These are phyloP conservation scores for Micromussa lordhowensis DNA, from an alignment of 92 coral and sea anemone species.

Conservation along the genomic window DNA sequence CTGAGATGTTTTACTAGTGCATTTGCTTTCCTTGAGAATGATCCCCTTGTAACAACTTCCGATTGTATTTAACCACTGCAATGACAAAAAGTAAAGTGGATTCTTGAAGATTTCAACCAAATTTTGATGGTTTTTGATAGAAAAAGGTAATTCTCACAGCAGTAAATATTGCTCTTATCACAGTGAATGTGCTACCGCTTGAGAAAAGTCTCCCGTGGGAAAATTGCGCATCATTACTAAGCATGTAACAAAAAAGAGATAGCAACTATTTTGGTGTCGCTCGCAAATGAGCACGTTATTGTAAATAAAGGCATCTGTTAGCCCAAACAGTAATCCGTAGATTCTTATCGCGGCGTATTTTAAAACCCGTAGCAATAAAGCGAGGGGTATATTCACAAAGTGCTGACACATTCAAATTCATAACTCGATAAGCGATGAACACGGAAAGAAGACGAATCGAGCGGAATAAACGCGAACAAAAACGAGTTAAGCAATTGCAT, in stretches of 20 bases:
- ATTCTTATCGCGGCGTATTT: background rate
- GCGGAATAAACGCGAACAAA: slow-evolving; percentile 7
- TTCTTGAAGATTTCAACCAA: background rate
- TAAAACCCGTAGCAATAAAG: background rate
- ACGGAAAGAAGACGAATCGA: background rate
- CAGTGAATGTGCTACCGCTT: background rate
- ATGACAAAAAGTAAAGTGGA: background rate
- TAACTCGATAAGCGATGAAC: background rate
- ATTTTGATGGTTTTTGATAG: background rate
- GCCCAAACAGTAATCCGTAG: slow-evolving; percentile 17
- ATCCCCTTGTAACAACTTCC: slow-evolving; percentile 30
- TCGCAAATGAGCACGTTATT: background rate
- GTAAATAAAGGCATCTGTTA: slow-evolving; percentile 13
- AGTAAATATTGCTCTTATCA: background rate
- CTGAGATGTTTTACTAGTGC: background rate
- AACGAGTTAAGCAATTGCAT: background rate
- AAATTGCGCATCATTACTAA: background rate
- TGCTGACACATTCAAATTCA: background rate
- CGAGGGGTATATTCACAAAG: background rate
- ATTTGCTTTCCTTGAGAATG: slow-evolving; percentile 17
- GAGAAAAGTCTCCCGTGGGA: background rate
- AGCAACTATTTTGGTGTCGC: background rate
- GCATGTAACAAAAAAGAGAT: slow-evolving; percentile 20
- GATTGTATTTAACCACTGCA: slow-evolving; percentile 1
- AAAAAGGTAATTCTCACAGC: background rate